Conservation (phyloP, 2,797 vertebrate genomes). For the Aplochiton taeniatus region DNA sequence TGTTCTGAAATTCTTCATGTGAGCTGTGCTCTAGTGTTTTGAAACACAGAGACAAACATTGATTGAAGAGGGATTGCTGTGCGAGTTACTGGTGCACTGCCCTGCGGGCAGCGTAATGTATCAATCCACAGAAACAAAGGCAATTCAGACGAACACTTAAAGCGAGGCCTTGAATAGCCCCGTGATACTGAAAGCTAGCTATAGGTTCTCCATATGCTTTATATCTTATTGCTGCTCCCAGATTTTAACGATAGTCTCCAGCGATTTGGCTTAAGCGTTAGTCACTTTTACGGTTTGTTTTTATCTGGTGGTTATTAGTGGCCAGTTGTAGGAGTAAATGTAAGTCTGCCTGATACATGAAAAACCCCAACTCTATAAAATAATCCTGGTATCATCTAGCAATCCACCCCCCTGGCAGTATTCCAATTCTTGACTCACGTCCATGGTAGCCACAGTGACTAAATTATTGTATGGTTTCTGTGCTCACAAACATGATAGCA, state of each 20-base stretch:
- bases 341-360: no score
- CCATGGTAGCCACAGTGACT: no score
- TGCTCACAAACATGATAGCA: no score
- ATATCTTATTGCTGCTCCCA: no score
- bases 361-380: neutral
- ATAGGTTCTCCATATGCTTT: no score
- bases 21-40: conserved; percentile 42
- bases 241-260: no score
- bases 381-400: neutral
- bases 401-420: conserved; percentile 1
- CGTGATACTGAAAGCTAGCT: no score
- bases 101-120: conserved; percentile 64
- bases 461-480: no score
- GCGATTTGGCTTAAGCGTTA: neutral
- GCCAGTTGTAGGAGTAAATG: neutral
- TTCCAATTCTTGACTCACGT: neutral
- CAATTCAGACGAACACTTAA: conserved; percentile 23
- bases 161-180: no score
- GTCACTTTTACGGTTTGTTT: neutral
- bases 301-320: neutral
- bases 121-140: conserved; percentile 59
- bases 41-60: conserved; percentile 56
- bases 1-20: conserved; percentile 28
- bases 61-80: conserved; percentile 61
- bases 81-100: conserved; percentile 68